A percentile compares a stretch with the other conserved stretches of the same genome.
These are phyloP conservation scores for Megastigmus dorsalis DNA, from an alignment of 2,888 invertebrate species.

Conservation along the genomic window DNA sequence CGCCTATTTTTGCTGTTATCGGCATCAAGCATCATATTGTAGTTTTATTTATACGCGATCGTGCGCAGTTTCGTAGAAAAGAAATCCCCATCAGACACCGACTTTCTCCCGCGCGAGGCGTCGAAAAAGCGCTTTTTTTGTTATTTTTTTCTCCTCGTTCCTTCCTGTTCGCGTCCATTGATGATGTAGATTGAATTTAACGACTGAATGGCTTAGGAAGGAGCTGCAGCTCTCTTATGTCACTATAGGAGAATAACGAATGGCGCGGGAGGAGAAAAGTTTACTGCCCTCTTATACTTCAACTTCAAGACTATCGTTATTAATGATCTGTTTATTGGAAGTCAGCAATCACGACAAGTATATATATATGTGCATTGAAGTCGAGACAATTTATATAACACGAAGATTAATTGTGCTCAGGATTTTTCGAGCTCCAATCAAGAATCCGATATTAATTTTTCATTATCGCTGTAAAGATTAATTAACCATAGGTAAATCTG, in stretches of 20 bases:
- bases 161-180: neutral
- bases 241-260: neutral
- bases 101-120: slow-evolving; percentile 42
- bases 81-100: slow-evolving; percentile 29
- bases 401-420: too few relatives aligned
- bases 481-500: too few relatives aligned
- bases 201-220: neutral
- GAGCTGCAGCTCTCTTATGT: slow-evolving; percentile 2
- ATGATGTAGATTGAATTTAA: slow-evolving; percentile 6
- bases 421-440: too few relatives aligned
- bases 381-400: too few relatives aligned
- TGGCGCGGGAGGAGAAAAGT: neutral
- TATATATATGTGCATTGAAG: too few relatives aligned
- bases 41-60: neutral
- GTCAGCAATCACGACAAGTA: too few relatives aligned
- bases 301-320: too few relatives aligned
- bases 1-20: too few relatives aligned
- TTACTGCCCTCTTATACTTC: too few relatives aligned
- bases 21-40: neutral
- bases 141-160: neutral
- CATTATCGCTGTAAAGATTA: too few relatives aligned
- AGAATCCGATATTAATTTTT: too few relatives aligned
- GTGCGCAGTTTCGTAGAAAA: slow-evolving; percentile 19
- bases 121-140: neutral
- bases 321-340: too few relatives aligned